phyloP scores from a whole-genome alignment of 2,113 vertebrate genomes.

The Chlorodrepanis virens region DNA sequence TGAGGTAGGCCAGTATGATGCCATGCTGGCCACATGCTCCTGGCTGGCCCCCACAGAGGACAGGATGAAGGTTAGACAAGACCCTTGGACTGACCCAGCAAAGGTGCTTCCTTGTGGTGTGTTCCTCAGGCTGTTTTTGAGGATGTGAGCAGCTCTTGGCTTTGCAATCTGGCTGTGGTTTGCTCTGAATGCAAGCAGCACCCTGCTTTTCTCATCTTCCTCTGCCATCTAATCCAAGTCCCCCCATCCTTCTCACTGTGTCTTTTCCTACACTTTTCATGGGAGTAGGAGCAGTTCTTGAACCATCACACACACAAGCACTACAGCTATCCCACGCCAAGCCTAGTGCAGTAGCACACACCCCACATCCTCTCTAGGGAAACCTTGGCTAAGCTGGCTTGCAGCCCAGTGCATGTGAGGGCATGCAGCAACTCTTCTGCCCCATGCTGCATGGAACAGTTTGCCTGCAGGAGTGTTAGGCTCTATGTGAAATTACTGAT shows the following conservation, averaged over 20 bases:
- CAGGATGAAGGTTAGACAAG: background rate
- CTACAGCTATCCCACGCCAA: background rate
- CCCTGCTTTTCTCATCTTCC: background rate
- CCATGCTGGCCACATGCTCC: background rate
- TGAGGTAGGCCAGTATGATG: background rate
- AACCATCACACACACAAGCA: background rate
- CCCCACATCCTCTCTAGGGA: background rate
- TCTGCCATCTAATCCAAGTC: background rate
- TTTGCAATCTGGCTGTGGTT: background rate
- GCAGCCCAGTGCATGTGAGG: fast-evolving
- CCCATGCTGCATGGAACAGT: fast-evolving
- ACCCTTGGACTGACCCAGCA: background rate
- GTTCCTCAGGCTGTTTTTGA: background rate
- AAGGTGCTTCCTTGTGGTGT: background rate
- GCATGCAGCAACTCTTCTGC: fast-evolving
- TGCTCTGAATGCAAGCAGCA: background rate
- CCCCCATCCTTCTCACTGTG: background rate
- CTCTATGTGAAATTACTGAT: background rate
- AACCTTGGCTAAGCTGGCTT: background rate
- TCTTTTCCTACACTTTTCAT: background rate
- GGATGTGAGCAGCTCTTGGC: background rate
- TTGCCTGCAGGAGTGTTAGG: background rate
- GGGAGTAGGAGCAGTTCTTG: background rate
- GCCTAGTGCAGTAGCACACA: background rate
- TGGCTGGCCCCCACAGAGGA: background rate